Percentiles rank a stretch among this genome's conserved stretches.
phyloP scores from a whole-genome alignment of 2,888 invertebrate genomes.

The Nemapogon koenigi region DNA sequence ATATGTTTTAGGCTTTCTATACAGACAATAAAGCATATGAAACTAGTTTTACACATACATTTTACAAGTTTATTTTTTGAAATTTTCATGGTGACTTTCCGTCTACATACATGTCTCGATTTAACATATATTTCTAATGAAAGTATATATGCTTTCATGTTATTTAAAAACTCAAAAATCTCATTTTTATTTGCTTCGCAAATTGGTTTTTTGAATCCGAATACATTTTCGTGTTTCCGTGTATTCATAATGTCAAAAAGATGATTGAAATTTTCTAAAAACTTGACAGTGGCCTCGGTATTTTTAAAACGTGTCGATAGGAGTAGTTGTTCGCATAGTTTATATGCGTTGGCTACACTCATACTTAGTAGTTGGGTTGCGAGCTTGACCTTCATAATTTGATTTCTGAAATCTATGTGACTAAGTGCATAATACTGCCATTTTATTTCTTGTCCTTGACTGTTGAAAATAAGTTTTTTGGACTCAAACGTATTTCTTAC shows the following conservation, averaged over 20 bases:
- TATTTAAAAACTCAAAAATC: constrained; percentile 3
- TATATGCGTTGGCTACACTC: constrained; percentile 15
- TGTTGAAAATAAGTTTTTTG: constrained; percentile 9
- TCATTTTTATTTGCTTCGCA: constrained; percentile 1
- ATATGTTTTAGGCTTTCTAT: too few species aligned
- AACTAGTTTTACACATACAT: too few species aligned
- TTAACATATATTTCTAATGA: too few species aligned
- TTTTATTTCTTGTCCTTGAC: constrained; percentile 13
- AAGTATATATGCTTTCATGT: too few species aligned
- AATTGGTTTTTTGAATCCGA: constrained; percentile 12
- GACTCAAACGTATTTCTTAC: constrained; percentile 1
- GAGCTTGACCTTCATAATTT: too few species aligned
- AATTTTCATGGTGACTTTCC: too few species aligned
- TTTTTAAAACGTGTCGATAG: constrained; percentile 11
- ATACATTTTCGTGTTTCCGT: constrained; percentile 8
- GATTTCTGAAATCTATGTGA: constrained; percentile 15
- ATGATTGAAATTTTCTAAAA: constrained; percentile 15
- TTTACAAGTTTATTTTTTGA: too few species aligned
- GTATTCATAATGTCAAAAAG: constrained; percentile 17
- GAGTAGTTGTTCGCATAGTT: constrained; percentile 11
- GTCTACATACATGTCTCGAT: too few species aligned
- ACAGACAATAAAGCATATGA: too few species aligned
- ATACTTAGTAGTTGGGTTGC: constrained; percentile 13
- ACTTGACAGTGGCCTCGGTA: constrained; percentile 11
- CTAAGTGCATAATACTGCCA: constrained; percentile 18